Percentiles rank a stretch among this genome's conserved stretches.
Evolutionary conservation across 2,113 vertebrate genomes (phyloP).

Genomic region (Leucoraja erinaceus): DNA sequence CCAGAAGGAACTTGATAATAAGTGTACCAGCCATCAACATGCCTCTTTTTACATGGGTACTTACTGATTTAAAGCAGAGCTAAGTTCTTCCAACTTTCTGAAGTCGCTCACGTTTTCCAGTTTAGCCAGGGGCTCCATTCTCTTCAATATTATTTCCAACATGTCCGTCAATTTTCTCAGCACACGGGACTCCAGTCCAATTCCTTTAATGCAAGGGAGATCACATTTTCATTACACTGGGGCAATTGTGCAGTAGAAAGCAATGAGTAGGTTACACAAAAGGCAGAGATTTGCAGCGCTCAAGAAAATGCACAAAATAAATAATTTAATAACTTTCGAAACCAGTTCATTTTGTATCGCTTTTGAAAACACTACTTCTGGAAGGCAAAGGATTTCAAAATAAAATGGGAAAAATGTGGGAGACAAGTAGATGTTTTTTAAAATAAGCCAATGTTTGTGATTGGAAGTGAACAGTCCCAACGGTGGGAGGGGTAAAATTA

Average conservation of each 20-base stretch:
- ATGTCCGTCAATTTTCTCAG: slow-evolving; percentile 90
- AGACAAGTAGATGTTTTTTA: not conserved
- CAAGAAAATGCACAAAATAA: not conserved
- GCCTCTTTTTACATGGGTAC: not conserved
- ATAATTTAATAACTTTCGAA: not conserved
- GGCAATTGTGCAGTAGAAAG: too few species aligned
- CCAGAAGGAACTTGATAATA: not conserved
- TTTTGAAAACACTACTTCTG: not conserved
- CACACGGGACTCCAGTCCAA: slow-evolving; percentile 73
- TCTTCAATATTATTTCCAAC: slow-evolving; percentile 86
- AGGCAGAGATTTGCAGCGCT: too few species aligned
- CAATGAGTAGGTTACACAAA: too few species aligned
- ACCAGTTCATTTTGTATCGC: not conserved
- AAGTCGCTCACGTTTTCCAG: slow-evolving; percentile 74
- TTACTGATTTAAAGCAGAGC: slow-evolving; percentile 74
- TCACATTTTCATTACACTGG: not conserved
- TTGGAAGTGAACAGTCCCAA: not conserved
- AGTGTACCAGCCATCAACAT: not conserved
- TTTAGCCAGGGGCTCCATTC: slow-evolving; percentile 78
- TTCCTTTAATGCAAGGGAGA: not conserved
- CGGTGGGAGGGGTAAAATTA: not conserved
- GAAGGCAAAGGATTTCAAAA: not conserved
- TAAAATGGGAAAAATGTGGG: not conserved
- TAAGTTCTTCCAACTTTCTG: slow-evolving; percentile 65
- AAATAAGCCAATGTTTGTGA: not conserved